Evolutionary conservation across 2,797 vertebrate genomes (phyloP).

Genomic region (Numenius phaeopus): DNA sequence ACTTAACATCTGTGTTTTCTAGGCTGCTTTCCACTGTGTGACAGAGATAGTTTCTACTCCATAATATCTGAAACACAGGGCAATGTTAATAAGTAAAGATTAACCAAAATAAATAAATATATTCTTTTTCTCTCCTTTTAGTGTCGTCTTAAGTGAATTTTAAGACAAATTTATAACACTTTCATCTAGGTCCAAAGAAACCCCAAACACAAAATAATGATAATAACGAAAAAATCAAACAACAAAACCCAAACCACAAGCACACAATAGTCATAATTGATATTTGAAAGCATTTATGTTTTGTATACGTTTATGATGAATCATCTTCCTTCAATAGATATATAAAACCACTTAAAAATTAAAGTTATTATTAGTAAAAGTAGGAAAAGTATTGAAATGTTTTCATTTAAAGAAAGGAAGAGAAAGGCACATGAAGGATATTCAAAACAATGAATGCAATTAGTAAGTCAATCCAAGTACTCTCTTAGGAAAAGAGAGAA

Average conservation of each 20-base stretch:
- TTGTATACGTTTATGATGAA: background rate
- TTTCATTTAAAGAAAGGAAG: background rate
- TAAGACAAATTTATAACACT: background rate
- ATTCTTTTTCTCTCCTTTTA: background rate
- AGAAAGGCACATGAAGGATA: background rate
- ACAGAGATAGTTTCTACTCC: background rate
- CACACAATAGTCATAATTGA: accelerated
- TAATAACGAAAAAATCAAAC: no score
- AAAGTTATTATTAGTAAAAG: background rate
- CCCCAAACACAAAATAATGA: background rate
- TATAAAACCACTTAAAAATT: background rate
- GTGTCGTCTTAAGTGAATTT: background rate
- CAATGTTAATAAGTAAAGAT: background rate
- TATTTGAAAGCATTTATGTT: background rate
- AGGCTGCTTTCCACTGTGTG: background rate
- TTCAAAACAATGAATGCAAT: background rate
- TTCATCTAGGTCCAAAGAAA: accelerated
- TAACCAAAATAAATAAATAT: background rate
- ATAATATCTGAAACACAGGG: background rate
- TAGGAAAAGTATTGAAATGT: background rate
- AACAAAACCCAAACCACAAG: background rate
- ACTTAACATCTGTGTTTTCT: background rate
- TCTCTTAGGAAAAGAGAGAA: background rate
- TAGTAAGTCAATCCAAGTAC: background rate
- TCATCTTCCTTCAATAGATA: background rate